Evolutionary conservation across 1,140 invertebrate species (phyloP), one percentile per base, ranked within the genome.

Genomic region (Leptinotarsa undecemlineata): DNA sequence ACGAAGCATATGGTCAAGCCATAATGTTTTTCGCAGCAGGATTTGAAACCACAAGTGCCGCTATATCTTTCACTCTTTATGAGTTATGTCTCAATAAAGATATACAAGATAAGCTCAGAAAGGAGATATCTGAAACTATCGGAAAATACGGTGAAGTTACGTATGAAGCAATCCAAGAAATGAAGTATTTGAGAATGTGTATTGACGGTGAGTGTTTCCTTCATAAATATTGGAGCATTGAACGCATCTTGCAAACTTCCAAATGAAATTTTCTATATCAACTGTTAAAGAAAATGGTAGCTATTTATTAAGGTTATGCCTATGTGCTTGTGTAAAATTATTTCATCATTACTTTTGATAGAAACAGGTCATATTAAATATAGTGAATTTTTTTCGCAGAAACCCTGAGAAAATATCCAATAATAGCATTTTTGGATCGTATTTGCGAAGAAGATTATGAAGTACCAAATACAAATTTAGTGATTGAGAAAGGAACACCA

Each of bases 31-130:
- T 91, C 76, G 74, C 87, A 11, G 91, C 87, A 68, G 91, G 91
- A 3, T 92, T 89, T 77, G 91, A 92, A 80, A 91, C 90, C 0
- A 78, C 76, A 0, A 91, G 92, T 0, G 90, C 90, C 8, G 88
- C 90, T 0, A 89, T 95, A 71, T 84, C 89, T 0, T 92, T 91
- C 79, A 86, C 88, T 14, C 80, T 92, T 0, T 90, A 92, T 78
- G 90, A 92, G 79, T 81, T 96, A 62, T 90, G 92, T 1, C 84
- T 89, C 0, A 48, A 78, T 11, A 81, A 79, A 4, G 48, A 74
- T 5, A 79, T 90, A 13, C 91, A 83, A 73, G 42, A 88, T 13
- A 88, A 85, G 68, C 76, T 92, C 2, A 82, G 86, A 48, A 62
- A 84, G 17, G 75, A 81, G 63, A 80, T 81, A 82, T 4, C 77